phyloP scores from a whole-genome alignment of 2,113 vertebrate genomes.

The Nymphicus hollandicus region DNA sequence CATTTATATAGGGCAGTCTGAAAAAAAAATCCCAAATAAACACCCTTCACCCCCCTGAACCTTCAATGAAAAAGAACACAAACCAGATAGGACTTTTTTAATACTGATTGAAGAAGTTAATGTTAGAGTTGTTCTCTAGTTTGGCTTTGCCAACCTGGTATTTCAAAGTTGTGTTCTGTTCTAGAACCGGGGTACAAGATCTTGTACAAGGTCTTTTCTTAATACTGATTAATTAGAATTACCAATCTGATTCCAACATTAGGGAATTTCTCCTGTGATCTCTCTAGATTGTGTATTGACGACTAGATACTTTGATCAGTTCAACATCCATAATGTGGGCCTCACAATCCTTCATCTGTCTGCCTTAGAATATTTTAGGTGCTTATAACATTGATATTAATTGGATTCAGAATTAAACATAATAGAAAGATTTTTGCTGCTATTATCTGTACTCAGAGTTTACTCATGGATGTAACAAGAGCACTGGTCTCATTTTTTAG shows the following conservation, averaged over 20 bases:
- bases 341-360: not conserved
- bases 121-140: not conserved
- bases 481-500: not conserved
- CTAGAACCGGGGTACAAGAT: not conserved
- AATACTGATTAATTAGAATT: not conserved
- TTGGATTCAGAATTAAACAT: not conserved
- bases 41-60: rapidly evolving
- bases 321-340: not conserved
- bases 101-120: not conserved
- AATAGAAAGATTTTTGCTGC: not conserved
- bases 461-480: not conserved
- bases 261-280: not conserved
- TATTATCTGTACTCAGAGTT: not conserved
- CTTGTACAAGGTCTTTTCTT: not conserved
- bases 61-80: not conserved
- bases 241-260: not conserved
- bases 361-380: not conserved
- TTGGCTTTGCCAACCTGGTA: not conserved
- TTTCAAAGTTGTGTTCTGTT: not conserved
- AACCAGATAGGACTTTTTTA: not conserved
- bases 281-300: not conserved
- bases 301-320: not conserved
- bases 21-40: not conserved
- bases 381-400: not conserved
- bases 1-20: not conserved